Conservation (phyloP, 2,113 vertebrate genomes). For the Sorex fumeus region DNA sequence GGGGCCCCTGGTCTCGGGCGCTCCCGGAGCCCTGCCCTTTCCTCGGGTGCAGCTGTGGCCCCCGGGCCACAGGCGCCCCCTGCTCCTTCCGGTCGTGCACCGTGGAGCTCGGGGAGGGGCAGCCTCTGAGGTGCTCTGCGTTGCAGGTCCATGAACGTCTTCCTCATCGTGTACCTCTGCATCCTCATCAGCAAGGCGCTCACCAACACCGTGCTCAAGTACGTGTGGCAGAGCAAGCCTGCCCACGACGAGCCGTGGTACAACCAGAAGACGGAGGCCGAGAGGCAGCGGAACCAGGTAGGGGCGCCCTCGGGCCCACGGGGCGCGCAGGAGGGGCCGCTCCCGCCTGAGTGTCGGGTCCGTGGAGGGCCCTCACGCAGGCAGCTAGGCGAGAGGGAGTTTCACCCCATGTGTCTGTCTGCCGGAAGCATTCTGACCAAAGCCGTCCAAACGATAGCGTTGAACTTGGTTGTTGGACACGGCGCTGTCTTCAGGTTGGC, state of each 20-base stretch:
- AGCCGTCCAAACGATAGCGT: too few relatives aligned
- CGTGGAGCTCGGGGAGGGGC: background rate
- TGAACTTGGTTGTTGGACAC: too few relatives aligned
- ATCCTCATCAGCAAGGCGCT: conserved; percentile 97
- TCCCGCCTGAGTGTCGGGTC: too few relatives aligned
- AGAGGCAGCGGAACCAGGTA: conserved; percentile 95
- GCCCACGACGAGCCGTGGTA: conserved; percentile 96
- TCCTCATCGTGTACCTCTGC: conserved; percentile 97
- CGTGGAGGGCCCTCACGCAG: too few relatives aligned
- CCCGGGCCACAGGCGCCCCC: too few relatives aligned
- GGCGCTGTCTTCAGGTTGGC: too few relatives aligned
- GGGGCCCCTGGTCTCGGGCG: too few relatives aligned
- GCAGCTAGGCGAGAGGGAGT: too few relatives aligned
- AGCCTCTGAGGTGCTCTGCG: background rate
- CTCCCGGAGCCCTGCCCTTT: background rate
- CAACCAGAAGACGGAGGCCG: conserved; percentile 93
- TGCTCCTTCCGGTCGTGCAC: too few relatives aligned
- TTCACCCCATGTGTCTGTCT: too few relatives aligned
- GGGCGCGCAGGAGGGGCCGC: background rate
- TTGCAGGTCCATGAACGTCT: conserved; percentile 94
- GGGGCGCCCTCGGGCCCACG: conserved; percentile 4
- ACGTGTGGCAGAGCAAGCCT: conserved; percentile 95
- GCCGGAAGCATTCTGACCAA: too few relatives aligned
- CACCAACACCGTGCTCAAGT: conserved; percentile 95
- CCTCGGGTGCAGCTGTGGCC: background rate